Conservation (phyloP, 2,888 invertebrate genomes). For the Ptilodon capucinus region DNA sequence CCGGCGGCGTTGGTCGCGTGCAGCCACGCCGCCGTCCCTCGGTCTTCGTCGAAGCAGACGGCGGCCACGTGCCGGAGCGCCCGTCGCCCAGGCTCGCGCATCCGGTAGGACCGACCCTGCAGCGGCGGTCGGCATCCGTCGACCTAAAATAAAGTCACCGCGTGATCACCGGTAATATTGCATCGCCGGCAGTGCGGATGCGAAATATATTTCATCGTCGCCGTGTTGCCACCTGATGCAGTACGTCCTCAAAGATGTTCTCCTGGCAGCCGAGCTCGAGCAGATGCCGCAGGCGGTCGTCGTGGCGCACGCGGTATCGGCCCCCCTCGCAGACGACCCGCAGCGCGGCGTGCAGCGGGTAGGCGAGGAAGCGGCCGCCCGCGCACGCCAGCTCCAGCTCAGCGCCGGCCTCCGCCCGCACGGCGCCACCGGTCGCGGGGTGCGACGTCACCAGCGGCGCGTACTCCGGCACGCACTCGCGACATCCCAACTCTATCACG, state of each 20-base stretch:
- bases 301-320: conserved; percentile 49
- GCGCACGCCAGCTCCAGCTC: conserved; percentile 60
- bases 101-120: conserved; percentile 69
- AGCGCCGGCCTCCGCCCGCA: conserved; percentile 48
- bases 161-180: too few relatives aligned
- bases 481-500: conserved; percentile 65
- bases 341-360: conserved; percentile 50
- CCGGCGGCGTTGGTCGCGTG: conserved; percentile 40
- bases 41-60: conserved; percentile 67
- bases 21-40: conserved; percentile 43
- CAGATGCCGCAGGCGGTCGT: conserved; percentile 47
- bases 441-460: conserved; percentile 70
- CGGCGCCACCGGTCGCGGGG: conserved; percentile 41
- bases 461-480: conserved; percentile 72
- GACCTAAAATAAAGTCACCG: conserved; percentile 38
- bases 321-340: conserved; percentile 56
- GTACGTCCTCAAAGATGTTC: conserved; percentile 68
- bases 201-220: too few relatives aligned
- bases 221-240: conserved; percentile 64
- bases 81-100: conserved; percentile 25
- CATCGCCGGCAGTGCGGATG: too few relatives aligned
- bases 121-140: conserved; percentile 56
- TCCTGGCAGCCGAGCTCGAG: conserved; percentile 75
- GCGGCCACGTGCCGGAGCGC: conserved; percentile 57
- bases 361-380: conserved; percentile 58